phyloP scores from a whole-genome alignment of 2,888 invertebrate species.

The Hoplodrina blanda region DNA sequence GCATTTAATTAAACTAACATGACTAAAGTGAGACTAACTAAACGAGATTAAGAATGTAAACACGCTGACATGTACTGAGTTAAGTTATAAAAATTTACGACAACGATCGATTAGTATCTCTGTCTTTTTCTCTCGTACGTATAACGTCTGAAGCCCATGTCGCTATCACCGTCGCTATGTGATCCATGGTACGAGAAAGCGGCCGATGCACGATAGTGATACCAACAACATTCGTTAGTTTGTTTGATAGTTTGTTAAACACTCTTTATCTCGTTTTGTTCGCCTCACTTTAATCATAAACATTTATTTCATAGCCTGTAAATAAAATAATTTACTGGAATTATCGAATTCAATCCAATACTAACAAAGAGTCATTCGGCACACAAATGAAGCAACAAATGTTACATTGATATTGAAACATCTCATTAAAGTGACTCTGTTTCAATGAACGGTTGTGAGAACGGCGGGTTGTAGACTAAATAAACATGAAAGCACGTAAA shows the following conservation, averaged over 20 bases:
- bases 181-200: too few relatives aligned
- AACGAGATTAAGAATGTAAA: not conserved
- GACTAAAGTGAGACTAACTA: not conserved
- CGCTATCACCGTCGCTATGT: too few relatives aligned
- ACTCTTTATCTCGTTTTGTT: not conserved
- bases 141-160: too few relatives aligned
- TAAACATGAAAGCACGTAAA: constrained; percentile 61
- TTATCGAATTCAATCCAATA: not conserved
- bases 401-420: constrained; percentile 54
- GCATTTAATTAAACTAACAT: not conserved
- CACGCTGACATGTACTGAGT: too few relatives aligned
- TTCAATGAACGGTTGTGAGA: constrained; percentile 57
- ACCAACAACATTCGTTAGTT: too few relatives aligned
- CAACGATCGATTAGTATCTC: too few relatives aligned
- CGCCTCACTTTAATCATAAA: not conserved
- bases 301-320: not conserved
- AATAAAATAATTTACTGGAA: not conserved
- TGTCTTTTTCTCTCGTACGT: too few relatives aligned
- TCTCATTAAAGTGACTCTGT: constrained; percentile 60
- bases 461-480: constrained; percentile 63
- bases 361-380: constrained; percentile 17
- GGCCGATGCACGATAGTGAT: too few relatives aligned
- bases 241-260: too few relatives aligned
- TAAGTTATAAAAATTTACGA: too few relatives aligned
- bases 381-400: constrained; percentile 35